Evolutionary conservation across 2,888 invertebrate genomes (phyloP).

Genomic region (Drosophila tripunctata): DNA sequence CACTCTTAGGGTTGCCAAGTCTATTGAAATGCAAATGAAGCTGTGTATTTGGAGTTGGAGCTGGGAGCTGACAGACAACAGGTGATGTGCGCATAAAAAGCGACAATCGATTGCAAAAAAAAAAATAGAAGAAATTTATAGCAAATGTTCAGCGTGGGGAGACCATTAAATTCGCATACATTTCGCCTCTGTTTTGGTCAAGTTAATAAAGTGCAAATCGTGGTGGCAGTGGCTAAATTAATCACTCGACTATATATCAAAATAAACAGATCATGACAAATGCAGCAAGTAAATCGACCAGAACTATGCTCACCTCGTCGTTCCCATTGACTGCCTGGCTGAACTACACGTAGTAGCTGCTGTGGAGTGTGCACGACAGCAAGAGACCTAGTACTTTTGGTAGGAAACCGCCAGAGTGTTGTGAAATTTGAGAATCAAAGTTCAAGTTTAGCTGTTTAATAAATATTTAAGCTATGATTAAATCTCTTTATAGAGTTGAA

Average conservation of each 20-base stretch:
- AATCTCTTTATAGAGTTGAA: no score
- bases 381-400: neutral
- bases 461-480: no score
- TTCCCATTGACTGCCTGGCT: slow-evolving; percentile 20
- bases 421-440: no score
- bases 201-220: slow-evolving; percentile 66
- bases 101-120: slow-evolving; percentile 51
- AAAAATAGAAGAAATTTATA: no score
- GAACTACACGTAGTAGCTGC: neutral
- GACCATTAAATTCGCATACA: slow-evolving; percentile 46
- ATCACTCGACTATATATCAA: slow-evolving; percentile 66
- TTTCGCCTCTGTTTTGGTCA: slow-evolving; percentile 7
- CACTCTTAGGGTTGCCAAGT: slow-evolving; percentile 23
- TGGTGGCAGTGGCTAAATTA: slow-evolving; percentile 56
- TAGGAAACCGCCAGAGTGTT: neutral
- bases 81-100: slow-evolving; percentile 69
- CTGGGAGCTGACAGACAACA: slow-evolving; percentile 46
- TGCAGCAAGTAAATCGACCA: slow-evolving; percentile 65
- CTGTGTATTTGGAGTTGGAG: neutral
- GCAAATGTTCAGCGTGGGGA: no score
- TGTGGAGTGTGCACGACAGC: neutral
- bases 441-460: no score
- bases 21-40: slow-evolving; percentile 66
- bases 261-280: slow-evolving; percentile 79
- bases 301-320: slow-evolving; percentile 56